Conservation (phyloP, 2,888 invertebrate species). For the Eustalomyia histrio region DNA sequence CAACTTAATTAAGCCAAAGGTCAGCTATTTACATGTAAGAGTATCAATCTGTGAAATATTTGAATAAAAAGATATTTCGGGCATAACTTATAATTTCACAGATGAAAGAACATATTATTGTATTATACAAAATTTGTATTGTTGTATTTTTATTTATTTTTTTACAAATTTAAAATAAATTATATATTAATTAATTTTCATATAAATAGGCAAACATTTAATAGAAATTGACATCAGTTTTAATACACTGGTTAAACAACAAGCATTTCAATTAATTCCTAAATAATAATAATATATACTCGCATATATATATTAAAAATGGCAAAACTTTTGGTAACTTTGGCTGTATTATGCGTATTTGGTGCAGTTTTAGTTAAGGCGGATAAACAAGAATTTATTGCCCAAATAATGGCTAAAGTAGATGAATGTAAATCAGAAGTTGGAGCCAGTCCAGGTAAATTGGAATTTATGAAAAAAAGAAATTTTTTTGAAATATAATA, state of each 20-base stretch:
- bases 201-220: constrained; percentile 40
- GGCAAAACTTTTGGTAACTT: constrained; percentile 46
- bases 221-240: constrained; percentile 29
- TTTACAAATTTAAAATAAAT: not conserved
- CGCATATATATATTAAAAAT: constrained; percentile 45
- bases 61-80: not conserved
- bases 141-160: not conserved
- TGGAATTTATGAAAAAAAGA: not conserved
- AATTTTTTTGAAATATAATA: not conserved
- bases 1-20: too few relatives aligned
- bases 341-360: constrained; percentile 51
- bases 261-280: too few relatives aligned
- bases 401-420: constrained; percentile 66
- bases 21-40: too few relatives aligned
- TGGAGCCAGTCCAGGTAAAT: constrained; percentile 72
- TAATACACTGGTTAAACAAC: not conserved
- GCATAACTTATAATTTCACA: constrained; percentile 73
- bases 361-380: constrained; percentile 46
- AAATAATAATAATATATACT: too few relatives aligned
- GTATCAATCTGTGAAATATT: too few relatives aligned
- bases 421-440: constrained; percentile 71
- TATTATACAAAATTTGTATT: not conserved
- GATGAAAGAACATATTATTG: constrained; percentile 64
- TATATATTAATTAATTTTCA: constrained; percentile 10
- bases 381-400: constrained; percentile 69